phyloP scores from a whole-genome alignment of 2,113 vertebrate species.

The Plecotus auritus region DNA sequence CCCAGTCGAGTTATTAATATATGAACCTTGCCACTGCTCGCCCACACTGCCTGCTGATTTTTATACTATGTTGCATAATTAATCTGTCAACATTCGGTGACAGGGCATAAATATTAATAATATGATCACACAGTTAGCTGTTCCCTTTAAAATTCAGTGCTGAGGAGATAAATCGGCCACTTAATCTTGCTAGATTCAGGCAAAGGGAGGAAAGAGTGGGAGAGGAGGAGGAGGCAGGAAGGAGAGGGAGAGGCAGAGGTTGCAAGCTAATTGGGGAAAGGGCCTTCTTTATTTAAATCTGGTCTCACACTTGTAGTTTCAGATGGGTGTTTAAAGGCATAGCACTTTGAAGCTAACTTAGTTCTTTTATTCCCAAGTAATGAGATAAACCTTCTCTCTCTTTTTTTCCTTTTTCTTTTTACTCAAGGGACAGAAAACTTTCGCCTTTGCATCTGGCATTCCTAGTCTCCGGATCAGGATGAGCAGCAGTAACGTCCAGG shows the following conservation, averaged over 20 bases:
- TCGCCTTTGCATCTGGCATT: neutral
- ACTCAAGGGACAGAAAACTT: neutral
- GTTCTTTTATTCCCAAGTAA: conserved; percentile 27
- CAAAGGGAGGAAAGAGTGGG: conserved; percentile 57
- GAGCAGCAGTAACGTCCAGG: neutral
- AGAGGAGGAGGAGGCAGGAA: neutral
- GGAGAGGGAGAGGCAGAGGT: neutral
- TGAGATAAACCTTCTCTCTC: neutral
- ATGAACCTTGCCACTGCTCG: conserved; percentile 78
- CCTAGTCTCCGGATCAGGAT: neutral
- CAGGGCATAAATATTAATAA: conserved; percentile 88
- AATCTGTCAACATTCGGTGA: conserved; percentile 87
- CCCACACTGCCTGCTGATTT: conserved; percentile 81
- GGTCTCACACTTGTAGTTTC: neutral
- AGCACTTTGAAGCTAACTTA: neutral
- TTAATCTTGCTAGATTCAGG: conserved; percentile 80
- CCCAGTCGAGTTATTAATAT: conserved; percentile 77
- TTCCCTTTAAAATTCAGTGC: conserved; percentile 82
- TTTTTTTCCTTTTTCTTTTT: neutral
- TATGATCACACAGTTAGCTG: conserved; percentile 81
- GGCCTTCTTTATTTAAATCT: conserved; percentile 40
- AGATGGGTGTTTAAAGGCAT: neutral
- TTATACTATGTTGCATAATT: conserved; percentile 85
- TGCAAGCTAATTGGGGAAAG: conserved; percentile 44
- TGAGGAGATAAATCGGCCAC: conserved; percentile 77